phyloP scores from a whole-genome alignment of 2,797 vertebrate genomes.

The Denticeps clupeoides region DNA sequence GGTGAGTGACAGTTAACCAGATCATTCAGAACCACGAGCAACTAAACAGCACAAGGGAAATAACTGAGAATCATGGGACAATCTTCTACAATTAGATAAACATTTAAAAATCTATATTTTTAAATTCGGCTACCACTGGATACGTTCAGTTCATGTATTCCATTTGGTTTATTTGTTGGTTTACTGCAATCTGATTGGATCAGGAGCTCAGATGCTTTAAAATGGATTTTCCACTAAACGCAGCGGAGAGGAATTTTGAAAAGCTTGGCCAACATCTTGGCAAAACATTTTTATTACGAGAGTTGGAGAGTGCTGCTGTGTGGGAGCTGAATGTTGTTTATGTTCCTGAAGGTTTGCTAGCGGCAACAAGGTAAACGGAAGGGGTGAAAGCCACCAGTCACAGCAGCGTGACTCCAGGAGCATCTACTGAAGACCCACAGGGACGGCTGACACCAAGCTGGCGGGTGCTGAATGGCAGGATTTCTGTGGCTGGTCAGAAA shows the following conservation, averaged over 20 bases:
- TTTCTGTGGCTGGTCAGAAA: slow-evolving; percentile 7
- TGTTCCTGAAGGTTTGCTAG: slow-evolving; percentile 15
- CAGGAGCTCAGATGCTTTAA: background rate
- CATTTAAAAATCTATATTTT: no score
- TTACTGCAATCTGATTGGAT: background rate
- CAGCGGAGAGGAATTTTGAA: slow-evolving; percentile 18
- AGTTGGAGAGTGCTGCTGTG: slow-evolving; percentile 14
- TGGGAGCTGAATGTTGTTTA: slow-evolving; percentile 20
- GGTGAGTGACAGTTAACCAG: no score
- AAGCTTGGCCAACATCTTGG: slow-evolving; percentile 15
- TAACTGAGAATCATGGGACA: no score
- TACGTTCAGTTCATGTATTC: no score
- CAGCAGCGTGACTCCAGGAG: background rate
- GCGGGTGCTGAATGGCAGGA: slow-evolving; percentile 22
- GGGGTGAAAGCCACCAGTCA: slow-evolving; percentile 18
- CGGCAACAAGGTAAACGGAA: slow-evolving; percentile 10
- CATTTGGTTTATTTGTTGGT: background rate
- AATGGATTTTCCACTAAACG: slow-evolving; percentile 11
- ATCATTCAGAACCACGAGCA: no score
- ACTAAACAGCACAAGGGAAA: no score
- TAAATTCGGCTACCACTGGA: no score
- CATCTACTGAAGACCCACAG: background rate
- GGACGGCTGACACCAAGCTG: slow-evolving; percentile 25
- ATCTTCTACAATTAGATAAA: no score
- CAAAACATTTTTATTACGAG: slow-evolving; percentile 22